Evolutionary conservation across 2,113 vertebrate genomes (phyloP).

Genomic region (Chrysemys picta): DNA sequence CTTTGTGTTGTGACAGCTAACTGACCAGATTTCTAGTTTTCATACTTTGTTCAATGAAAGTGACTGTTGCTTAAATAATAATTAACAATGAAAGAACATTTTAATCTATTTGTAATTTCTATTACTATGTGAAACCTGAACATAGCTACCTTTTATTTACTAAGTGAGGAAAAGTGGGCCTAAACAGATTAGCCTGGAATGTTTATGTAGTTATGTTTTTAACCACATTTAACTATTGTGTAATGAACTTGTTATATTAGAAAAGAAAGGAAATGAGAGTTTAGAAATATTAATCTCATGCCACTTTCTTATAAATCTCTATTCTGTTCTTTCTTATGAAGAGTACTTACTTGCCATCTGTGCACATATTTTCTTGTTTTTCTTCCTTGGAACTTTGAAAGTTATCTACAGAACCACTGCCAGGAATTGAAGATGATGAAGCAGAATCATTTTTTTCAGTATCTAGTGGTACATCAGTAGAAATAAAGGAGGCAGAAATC

Average conservation of each 20-base stretch:
- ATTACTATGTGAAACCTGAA: background rate
- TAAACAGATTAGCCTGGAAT: constrained; percentile 29
- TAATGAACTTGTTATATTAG: background rate
- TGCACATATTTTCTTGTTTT: constrained; percentile 71
- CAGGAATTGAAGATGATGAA: constrained; percentile 57
- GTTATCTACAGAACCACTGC: constrained; percentile 51
- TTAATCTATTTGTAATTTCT: background rate
- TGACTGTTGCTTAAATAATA: background rate
- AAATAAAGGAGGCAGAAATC: constrained; percentile 58
- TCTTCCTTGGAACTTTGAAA: constrained; percentile 67
- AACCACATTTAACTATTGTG: constrained; percentile 23
- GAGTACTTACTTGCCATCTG: constrained; percentile 82
- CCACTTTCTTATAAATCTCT: constrained; percentile 44
- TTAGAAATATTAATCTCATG: constrained; percentile 38
- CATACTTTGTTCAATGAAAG: background rate
- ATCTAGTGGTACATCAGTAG: constrained; percentile 50
- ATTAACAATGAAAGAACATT: background rate
- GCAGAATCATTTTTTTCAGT: constrained; percentile 50
- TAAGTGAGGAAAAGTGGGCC: background rate
- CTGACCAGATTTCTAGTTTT: background rate
- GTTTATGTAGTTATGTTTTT: background rate
- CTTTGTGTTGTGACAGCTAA: background rate
- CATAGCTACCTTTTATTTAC: background rate
- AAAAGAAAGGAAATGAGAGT: constrained; percentile 37
- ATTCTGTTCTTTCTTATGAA: constrained; percentile 50